Evolutionary conservation across 2,888 invertebrate genomes (phyloP).

Genomic region (Apamea anceps): DNA sequence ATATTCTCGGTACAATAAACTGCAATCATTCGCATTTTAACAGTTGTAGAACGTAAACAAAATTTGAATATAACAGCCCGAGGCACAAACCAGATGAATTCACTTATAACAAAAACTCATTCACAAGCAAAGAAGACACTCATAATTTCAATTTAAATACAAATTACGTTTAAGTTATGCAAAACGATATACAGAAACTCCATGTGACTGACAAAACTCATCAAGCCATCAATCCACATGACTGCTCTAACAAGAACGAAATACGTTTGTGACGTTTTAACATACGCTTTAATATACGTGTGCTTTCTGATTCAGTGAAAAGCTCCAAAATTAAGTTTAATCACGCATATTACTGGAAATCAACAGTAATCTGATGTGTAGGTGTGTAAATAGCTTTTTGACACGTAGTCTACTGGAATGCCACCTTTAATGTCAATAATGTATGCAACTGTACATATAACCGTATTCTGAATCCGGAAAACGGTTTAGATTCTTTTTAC

Average conservation of each 20-base stretch:
- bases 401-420: neutral
- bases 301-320: slow-evolving; percentile 22
- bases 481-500: neutral
- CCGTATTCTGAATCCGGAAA: neutral
- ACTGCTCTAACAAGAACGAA: slow-evolving; percentile 21
- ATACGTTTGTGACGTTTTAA: slow-evolving; percentile 24
- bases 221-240: slow-evolving; percentile 25
- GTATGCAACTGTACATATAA: neutral
- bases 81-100: slow-evolving; percentile 29
- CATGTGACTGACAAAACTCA: slow-evolving; percentile 43
- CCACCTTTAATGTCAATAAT: neutral
- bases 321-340: slow-evolving; percentile 37
- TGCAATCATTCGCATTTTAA: slow-evolving; percentile 24
- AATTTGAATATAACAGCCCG: slow-evolving; percentile 24
- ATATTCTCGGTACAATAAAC: slow-evolving; percentile 31
- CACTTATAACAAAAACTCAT: slow-evolving; percentile 39
- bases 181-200: slow-evolving; percentile 38
- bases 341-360: slow-evolving; percentile 34
- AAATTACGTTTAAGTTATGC: slow-evolving; percentile 59
- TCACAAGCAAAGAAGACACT: slow-evolving; percentile 32
- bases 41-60: slow-evolving; percentile 41
- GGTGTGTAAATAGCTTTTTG: slow-evolving; percentile 3
- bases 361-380: neutral
- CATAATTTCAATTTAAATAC: slow-evolving; percentile 61
- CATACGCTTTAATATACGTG: neutral